Conservation (phyloP, 2,797 vertebrate species). For the Anas georgica region DNA sequence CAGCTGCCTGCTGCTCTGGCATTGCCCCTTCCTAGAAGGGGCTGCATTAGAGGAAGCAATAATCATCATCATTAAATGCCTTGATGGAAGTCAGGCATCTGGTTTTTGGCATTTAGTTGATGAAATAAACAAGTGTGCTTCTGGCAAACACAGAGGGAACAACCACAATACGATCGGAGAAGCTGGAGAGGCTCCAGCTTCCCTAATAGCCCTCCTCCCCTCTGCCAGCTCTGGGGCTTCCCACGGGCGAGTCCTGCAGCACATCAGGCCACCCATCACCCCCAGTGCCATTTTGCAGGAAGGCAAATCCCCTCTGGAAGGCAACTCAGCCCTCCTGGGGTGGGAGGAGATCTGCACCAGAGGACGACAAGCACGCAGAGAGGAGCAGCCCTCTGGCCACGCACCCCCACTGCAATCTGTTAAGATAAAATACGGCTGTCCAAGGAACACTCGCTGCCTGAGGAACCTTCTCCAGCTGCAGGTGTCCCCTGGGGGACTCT, state of each 20-base stretch:
- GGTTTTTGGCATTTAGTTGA: slow-evolving; percentile 57
- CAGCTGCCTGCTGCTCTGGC: slow-evolving; percentile 27
- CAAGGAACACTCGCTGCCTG: not conserved
- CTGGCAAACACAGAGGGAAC: slow-evolving; percentile 32
- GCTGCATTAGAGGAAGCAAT: slow-evolving; percentile 39
- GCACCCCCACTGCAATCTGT: rapidly evolving
- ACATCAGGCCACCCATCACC: not conserved
- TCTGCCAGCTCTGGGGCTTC: not conserved
- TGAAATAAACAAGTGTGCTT: slow-evolving; percentile 71
- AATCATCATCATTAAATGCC: slow-evolving; percentile 37
- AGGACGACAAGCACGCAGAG: rapidly evolving
- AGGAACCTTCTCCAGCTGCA: not conserved
- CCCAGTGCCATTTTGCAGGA: not conserved
- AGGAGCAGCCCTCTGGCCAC: not conserved
- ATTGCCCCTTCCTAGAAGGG: slow-evolving; percentile 1
- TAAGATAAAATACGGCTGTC: not conserved
- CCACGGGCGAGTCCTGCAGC: not conserved
- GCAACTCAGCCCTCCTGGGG: not conserved
- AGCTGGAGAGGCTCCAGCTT: slow-evolving; percentile 57
- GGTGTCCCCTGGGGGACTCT: not conserved
- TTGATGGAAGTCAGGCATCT: slow-evolving; percentile 42
- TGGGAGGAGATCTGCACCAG: not conserved
- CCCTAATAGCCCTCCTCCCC: slow-evolving; percentile 16
- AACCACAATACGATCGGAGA: slow-evolving; percentile 56
- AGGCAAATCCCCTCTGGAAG: not conserved